phyloP scores from a whole-genome alignment of 1,140 invertebrate species.

The Drosophila prosaltans region DNA sequence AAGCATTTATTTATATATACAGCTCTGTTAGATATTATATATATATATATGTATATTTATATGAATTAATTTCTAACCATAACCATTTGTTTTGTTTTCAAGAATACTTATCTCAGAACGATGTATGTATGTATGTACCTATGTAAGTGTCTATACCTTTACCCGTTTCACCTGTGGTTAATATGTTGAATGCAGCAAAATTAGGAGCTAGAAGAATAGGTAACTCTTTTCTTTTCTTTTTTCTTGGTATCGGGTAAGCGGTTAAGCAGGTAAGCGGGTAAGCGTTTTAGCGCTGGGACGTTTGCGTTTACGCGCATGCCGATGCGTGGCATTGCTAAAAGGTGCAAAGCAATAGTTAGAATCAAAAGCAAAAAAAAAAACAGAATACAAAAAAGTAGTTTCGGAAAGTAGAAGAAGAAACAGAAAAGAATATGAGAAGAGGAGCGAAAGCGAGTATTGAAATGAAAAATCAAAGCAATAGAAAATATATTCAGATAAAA shows the following conservation, averaged over 20 bases:
- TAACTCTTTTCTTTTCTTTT: conserved; percentile 19
- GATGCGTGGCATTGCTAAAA: conserved; percentile 71
- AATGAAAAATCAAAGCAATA: not conserved
- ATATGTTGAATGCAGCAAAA: conserved; percentile 25
- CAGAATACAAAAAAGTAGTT: not conserved
- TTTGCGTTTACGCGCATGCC: conserved; percentile 63
- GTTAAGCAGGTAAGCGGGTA: conserved; percentile 52
- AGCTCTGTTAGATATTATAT: conserved; percentile 35
- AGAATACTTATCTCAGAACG: conserved; percentile 22
- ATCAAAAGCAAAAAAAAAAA: conserved; percentile 3
- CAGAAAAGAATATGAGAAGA: not conserved
- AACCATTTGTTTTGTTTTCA: conserved; percentile 40
- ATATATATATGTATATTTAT: conserved; percentile 22
- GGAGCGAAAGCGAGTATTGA: not conserved
- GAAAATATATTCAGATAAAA: not conserved
- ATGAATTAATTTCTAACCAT: conserved; percentile 25
- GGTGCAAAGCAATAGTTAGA: conserved; percentile 60
- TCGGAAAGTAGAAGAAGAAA: conserved; percentile 1
- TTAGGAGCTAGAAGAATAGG: conserved; percentile 18
- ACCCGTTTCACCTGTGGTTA: conserved; percentile 39
- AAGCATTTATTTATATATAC: conserved; percentile 62
- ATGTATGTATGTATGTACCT: not conserved
- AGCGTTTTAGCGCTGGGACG: conserved; percentile 57
- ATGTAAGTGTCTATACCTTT: conserved; percentile 36
- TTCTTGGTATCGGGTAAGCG: conserved; percentile 28